phyloP scores from a whole-genome alignment of 2,797 vertebrate genomes.

The Cuniculus paca region DNA sequence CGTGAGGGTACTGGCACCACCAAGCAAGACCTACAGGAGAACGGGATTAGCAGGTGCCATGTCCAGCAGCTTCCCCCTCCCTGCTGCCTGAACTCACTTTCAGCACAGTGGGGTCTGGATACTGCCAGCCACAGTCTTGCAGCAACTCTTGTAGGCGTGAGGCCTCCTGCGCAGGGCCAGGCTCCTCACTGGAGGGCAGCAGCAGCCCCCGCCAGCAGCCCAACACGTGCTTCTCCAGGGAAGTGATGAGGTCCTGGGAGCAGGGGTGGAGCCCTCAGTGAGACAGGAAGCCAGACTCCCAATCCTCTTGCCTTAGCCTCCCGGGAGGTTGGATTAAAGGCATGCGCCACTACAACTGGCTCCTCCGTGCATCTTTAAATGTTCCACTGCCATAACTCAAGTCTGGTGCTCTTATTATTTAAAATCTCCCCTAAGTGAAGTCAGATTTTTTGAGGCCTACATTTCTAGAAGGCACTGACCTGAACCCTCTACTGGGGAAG shows the following conservation, averaged over 20 bases:
- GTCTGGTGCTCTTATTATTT: neutral
- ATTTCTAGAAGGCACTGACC: neutral
- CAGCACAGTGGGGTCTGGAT: slow-evolving; percentile 88
- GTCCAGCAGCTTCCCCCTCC: neutral
- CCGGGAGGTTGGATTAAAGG: neutral
- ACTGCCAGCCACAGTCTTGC: slow-evolving; percentile 85
- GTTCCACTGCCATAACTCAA: neutral
- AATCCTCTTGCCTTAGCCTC: neutral
- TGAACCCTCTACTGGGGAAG: neutral
- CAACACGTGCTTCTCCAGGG: slow-evolving; percentile 90
- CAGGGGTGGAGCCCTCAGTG: neutral
- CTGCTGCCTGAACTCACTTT: slow-evolving; percentile 87
- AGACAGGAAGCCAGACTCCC: neutral
- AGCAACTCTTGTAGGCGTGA: slow-evolving; percentile 85
- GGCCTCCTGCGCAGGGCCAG: slow-evolving; percentile 86
- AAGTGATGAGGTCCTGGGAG: slow-evolving; percentile 89
- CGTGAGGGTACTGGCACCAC: slow-evolving; percentile 89
- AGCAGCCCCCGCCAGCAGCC: slow-evolving; percentile 93
- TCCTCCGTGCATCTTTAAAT: neutral
- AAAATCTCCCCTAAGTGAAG: neutral
- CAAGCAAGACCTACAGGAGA: slow-evolving; percentile 90
- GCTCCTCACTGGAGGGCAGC: slow-evolving; percentile 87
- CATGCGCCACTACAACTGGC: neutral
- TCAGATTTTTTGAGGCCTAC: slow-evolving; percentile 8
- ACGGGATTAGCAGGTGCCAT: neutral